Evolutionary conservation across 1,140 invertebrate genomes (phyloP).

Genomic region (Gonioctena quinquepunctata): DNA sequence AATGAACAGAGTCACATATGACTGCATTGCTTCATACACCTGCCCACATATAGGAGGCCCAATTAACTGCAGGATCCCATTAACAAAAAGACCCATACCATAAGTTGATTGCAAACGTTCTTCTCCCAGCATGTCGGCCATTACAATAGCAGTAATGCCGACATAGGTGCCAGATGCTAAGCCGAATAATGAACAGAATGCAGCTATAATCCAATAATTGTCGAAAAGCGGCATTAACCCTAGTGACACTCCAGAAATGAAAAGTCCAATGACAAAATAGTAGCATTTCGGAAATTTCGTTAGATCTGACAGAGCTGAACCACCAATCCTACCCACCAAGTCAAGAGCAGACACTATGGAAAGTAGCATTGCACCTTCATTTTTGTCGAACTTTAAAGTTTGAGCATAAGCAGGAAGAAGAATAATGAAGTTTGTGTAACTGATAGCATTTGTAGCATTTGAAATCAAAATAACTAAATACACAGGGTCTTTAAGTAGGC

Average conservation of each 20-base stretch:
- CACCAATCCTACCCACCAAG: constrained; percentile 78
- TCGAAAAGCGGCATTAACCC: constrained; percentile 68
- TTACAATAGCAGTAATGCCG: constrained; percentile 81
- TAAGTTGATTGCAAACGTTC: constrained; percentile 83
- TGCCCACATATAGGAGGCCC: constrained; percentile 79
- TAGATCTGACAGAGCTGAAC: constrained; percentile 77
- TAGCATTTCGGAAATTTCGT: constrained; percentile 74
- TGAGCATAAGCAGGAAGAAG: constrained; percentile 75
- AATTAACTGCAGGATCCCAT: constrained; percentile 77
- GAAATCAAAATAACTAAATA: constrained; percentile 82
- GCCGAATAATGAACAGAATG: constrained; percentile 76
- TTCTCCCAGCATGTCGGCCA: constrained; percentile 82
- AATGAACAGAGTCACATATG: constrained; percentile 72
- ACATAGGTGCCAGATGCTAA: constrained; percentile 84
- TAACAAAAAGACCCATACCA: constrained; percentile 82
- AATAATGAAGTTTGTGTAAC: constrained; percentile 85
- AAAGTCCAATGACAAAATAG: constrained; percentile 78
- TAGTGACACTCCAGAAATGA: constrained; percentile 75
- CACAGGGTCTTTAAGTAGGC: constrained; percentile 75
- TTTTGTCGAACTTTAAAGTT: constrained; percentile 70
- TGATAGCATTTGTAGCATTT: constrained; percentile 82
- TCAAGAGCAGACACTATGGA: constrained; percentile 80
- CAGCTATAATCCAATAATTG: constrained; percentile 63
- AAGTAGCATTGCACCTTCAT: constrained; percentile 68
- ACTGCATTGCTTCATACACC: constrained; percentile 66